Evolutionary conservation across 2,113 vertebrate genomes (phyloP).

Genomic region (Notarius lentiginosus): DNA sequence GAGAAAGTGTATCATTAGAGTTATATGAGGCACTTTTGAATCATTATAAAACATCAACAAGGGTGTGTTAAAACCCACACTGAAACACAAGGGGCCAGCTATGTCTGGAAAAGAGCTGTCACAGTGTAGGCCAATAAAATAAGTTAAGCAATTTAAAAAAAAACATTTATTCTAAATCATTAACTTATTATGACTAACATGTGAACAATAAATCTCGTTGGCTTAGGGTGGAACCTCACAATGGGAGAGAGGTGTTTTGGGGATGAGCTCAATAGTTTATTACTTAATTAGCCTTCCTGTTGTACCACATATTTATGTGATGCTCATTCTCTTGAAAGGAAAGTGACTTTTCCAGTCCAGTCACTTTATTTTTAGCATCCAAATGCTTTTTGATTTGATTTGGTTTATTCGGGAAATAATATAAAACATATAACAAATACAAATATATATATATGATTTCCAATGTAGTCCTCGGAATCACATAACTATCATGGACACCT

Average conservation of each 20-base stretch:
- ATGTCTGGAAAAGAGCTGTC: neutral
- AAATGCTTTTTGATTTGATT: too few species aligned
- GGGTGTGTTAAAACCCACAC: neutral
- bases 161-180: neutral
- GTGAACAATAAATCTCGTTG: neutral
- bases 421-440: too few species aligned
- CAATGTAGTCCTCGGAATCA: too few species aligned
- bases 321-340: neutral
- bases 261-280: neutral
- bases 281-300: neutral
- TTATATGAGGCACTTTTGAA: neutral
- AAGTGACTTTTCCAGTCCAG: neutral
- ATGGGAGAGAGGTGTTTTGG: neutral
- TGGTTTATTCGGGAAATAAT: too few species aligned
- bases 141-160: neutral
- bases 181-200: neutral
- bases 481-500: too few species aligned
- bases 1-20: neutral
- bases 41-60: neutral
- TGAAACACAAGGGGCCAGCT: neutral
- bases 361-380: neutral
- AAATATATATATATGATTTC: too few species aligned
- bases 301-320: neutral
- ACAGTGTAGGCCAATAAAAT: neutral
- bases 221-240: neutral